Evolutionary conservation across 2,888 invertebrate species (phyloP).

Genomic region (Brachyptera putata): DNA sequence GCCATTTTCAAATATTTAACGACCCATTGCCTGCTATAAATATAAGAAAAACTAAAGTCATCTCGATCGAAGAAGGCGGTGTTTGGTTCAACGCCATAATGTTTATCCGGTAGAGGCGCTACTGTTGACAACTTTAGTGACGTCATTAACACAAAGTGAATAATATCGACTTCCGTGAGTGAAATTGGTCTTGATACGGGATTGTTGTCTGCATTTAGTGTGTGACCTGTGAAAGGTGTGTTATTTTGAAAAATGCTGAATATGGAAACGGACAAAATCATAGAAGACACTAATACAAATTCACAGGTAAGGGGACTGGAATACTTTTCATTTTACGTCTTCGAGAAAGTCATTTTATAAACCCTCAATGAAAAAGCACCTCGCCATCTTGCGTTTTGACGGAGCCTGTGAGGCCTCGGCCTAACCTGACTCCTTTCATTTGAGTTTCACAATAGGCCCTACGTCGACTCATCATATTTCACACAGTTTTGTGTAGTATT

Average conservation of each 20-base stretch:
- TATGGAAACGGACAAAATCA: constrained; percentile 90
- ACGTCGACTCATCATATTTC: too few species aligned
- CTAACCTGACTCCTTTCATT: too few species aligned
- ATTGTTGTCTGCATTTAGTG: too few species aligned
- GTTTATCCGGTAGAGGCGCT: constrained; percentile 8
- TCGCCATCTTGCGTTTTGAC: constrained; percentile 32
- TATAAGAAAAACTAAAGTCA: too few species aligned
- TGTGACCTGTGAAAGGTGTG: constrained; percentile 28
- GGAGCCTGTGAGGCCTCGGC: too few species aligned
- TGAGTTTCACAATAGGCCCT: too few species aligned
- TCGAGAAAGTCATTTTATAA: not conserved
- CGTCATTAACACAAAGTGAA: constrained; percentile 33
- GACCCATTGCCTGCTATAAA: not conserved
- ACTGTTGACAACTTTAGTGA: too few species aligned
- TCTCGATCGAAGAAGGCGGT: not conserved
- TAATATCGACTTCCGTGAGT: constrained; percentile 36
- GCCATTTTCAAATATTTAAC: not conserved
- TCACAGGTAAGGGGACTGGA: constrained; percentile 52
- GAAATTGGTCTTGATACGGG: not conserved
- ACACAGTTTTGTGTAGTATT: too few species aligned
- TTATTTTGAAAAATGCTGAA: constrained; percentile 57
- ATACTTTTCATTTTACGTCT: not conserved
- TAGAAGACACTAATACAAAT: constrained; percentile 72
- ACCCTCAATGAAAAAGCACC: constrained; percentile 19
- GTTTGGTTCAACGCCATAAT: not conserved